Evolutionary conservation across 2,113 vertebrate species (phyloP), one percentile per base, ranked within the genome.

Genomic region (Lycaon pictus): DNA sequence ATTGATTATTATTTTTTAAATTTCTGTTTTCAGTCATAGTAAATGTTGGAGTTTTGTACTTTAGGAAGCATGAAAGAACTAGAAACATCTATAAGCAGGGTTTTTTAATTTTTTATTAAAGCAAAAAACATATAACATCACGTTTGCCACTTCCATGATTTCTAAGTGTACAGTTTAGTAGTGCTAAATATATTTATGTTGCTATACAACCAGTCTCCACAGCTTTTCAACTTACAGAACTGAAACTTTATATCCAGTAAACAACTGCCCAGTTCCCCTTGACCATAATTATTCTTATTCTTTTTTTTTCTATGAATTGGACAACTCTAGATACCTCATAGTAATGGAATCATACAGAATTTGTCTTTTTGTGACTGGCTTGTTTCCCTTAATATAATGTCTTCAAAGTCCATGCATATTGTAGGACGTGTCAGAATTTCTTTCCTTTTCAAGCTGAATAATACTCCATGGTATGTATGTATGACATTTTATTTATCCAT

Each of bases 91-190:
- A 16, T 77, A 23, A 81, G 43, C 35, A 82, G 23, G 23, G 2
- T 89, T 96, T 82, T 63, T 55, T 51, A 48, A 62, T 37, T n/a
- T 80, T 86, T 91, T 84, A 71, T 58, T 81, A n/a, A 62, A 69
- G 43, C 16, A 71, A 94, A 89, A 96, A 91, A 62, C 37, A 15
- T 5, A 77, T 56, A n/a, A 71, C 11, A 29, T 83, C 55, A 60
- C 83, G 80, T 67, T 67, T 67, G 7, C 53, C 62, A 56, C 79
- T 43, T 60, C 55, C 60, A 53, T 56, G 56, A 20, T 87, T 43
- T 87, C 84, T 79, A 67, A 51, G 60, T 29, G 3, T 37, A 32
- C 11, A 55, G 17, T 65, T 91, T 17, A 55, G 22, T n/a, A 8
- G 23, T 83, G 8, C 48, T 94, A 84, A 90, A 60, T 76, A 55